These are phyloP conservation scores for Erebia aethiops DNA, from an alignment of 2,888 invertebrate genomes.

Conservation along the genomic window DNA sequence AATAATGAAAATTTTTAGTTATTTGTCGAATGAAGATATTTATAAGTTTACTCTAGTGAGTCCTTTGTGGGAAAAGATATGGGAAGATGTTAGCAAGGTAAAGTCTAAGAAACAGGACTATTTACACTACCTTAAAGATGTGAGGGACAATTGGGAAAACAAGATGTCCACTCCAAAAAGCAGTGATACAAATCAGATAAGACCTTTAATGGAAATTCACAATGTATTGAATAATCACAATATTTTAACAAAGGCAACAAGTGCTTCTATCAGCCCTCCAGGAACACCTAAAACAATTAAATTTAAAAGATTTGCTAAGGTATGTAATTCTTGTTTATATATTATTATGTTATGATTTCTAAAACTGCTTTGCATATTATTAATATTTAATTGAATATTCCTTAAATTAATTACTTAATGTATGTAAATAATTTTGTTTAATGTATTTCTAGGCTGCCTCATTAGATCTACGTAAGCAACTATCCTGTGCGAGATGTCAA, in stretches of 20 bases:
- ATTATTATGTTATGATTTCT: not conserved
- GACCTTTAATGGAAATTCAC: constrained; percentile 64
- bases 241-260: constrained; percentile 25
- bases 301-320: constrained; percentile 71
- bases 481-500: constrained; percentile 69
- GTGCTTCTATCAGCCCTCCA: constrained; percentile 57
- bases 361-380: not conserved
- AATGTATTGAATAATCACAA: constrained; percentile 55
- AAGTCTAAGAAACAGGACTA: constrained; percentile 58
- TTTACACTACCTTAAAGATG: constrained; percentile 54
- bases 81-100: constrained; percentile 58
- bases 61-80: constrained; percentile 62
- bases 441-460: constrained; percentile 66
- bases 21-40: constrained; percentile 68
- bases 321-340: constrained; percentile 36
- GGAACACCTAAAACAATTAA: constrained; percentile 68
- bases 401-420: too few species aligned
- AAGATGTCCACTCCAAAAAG: constrained; percentile 50
- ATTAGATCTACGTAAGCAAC: constrained; percentile 63
- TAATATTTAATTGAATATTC: not conserved
- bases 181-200: constrained; percentile 46
- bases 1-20: constrained; percentile 64
- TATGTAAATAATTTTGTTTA: not conserved
- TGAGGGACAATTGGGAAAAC: constrained; percentile 70
- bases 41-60: constrained; percentile 70